phyloP scores from a whole-genome alignment of 2,888 invertebrate species.

The Dichetophora obliterata region DNA sequence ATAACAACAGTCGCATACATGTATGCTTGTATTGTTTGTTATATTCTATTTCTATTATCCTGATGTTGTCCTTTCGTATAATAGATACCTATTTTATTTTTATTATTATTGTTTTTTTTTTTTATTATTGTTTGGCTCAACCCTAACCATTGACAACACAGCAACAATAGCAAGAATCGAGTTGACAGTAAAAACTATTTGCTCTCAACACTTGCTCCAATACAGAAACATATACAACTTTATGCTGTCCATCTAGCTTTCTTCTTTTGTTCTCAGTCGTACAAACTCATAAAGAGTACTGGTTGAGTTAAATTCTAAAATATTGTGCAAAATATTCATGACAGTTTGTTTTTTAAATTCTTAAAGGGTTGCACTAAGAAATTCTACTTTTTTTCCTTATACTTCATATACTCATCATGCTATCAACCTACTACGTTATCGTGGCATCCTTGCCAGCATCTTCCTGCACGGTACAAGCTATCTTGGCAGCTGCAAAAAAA shows the following conservation, averaged over 20 bases:
- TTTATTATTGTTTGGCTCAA: background rate
- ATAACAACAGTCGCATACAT: background rate
- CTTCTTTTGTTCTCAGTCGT: background rate
- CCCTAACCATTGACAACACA: background rate
- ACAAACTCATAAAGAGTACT: background rate
- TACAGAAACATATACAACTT: background rate
- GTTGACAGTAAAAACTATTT: background rate
- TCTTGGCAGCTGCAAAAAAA: background rate
- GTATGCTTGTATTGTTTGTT: background rate
- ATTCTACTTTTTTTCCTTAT: background rate
- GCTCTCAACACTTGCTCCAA: conserved; percentile 2
- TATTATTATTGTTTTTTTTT: background rate
- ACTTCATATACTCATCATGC: background rate
- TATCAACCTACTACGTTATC: no score
- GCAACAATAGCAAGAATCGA: background rate
- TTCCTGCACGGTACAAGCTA: background rate
- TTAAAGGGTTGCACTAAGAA: conserved; percentile 4
- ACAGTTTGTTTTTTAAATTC: background rate
- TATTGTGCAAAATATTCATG: background rate
- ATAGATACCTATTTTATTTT: conserved; percentile 28
- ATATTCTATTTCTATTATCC: conserved; percentile 12
- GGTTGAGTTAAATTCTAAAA: background rate
- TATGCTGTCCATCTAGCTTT: background rate
- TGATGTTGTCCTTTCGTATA: conserved; percentile 31
- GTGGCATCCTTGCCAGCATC: background rate